Base-by-base conservation (phyloP, 2,888 invertebrate species). In the Acleris holmiana region DNA sequence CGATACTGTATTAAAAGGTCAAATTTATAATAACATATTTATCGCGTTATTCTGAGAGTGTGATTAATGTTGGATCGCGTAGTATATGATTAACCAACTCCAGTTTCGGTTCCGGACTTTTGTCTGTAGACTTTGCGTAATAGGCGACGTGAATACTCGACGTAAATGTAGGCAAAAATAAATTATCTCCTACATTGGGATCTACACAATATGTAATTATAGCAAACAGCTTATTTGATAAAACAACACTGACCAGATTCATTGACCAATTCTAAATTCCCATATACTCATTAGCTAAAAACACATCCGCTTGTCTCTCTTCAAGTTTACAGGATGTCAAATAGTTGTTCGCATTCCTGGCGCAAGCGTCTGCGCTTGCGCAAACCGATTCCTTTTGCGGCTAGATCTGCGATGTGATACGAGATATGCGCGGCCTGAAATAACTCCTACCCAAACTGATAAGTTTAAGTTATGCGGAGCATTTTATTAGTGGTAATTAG, bases 401-500 rank as follows among this genome's bases (percentile, higher is more conserved):
- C 66, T 65, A 71, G 76, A 76, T 76, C 76, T 71, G 74, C 71
- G 73, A 77, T 73, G 73, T 76, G 75, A 76, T 35, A 35, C 35
- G 13, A 35, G 35, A 35, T 74, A 74, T 74, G 77, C 70, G 69
- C 73, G 71, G 74, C 75, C 73, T 78, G 78, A 84, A 79, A 79
- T 74, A 81, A 79, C 29, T 29, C 81, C 81, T 73, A 77, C 68
- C 67, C 69, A 67, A 70, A 71, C 75, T 71, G 63, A 50, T 63
- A 50, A 44, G 41, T 46, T 18, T 47, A n/a, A 50, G 44, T 29
- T 21, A 61, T 44, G 41, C 29, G 35, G 54, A 25, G 35, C 25
- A 61, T 61, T 54, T 48, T 15, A 61, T 54, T 48, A 46, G 44
- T 46, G 13, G 17, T 48, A 49, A 53, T 53, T 35, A 61, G 21